Percentiles rank a stretch among this genome's conserved stretches.
phyloP scores from a whole-genome alignment of 1,140 invertebrate genomes.

The Mylabris phalerata region DNA sequence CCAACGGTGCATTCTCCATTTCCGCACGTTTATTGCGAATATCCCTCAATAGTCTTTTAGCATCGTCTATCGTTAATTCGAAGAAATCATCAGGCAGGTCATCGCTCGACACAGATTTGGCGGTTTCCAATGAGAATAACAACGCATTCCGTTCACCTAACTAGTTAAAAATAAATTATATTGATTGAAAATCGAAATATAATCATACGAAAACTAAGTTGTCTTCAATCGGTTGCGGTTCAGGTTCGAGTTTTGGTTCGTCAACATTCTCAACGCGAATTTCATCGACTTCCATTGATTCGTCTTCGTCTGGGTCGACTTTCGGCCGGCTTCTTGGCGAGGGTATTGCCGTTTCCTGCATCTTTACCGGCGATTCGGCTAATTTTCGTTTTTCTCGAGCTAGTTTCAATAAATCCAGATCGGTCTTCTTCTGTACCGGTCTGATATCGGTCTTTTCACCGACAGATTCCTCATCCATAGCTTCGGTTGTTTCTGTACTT shows the following conservation, averaged over 20 bases:
- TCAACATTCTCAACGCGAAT: not conserved
- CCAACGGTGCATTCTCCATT: constrained; percentile 57
- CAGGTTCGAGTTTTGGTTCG: not conserved
- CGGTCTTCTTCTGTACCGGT: constrained; percentile 17
- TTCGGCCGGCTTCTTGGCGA: not conserved
- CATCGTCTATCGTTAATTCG: constrained; percentile 71
- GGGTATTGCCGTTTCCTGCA: not conserved
- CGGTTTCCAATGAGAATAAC: constrained; percentile 56
- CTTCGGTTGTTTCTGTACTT: not conserved
- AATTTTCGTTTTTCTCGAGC: constrained; percentile 28
- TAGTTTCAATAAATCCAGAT: constrained; percentile 25
- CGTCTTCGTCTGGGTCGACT: not conserved
- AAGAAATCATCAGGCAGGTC: constrained; percentile 79
- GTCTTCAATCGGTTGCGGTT: constrained; percentile 22
- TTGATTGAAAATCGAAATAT: not conserved
- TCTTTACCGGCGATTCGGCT: constrained; percentile 1
- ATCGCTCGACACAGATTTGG: constrained; percentile 47
- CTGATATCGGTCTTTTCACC: not conserved
- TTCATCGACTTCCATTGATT: constrained; percentile 25
- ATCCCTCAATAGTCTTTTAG: constrained; percentile 62
- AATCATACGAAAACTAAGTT: constrained; percentile 38
- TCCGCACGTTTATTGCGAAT: constrained; percentile 55
- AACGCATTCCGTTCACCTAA: constrained; percentile 63
- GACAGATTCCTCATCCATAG: not conserved
- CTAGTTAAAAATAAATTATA: constrained; percentile 36